Conservation (phyloP, 1,140 invertebrate genomes). For the Scaptomyza graminum region DNA sequence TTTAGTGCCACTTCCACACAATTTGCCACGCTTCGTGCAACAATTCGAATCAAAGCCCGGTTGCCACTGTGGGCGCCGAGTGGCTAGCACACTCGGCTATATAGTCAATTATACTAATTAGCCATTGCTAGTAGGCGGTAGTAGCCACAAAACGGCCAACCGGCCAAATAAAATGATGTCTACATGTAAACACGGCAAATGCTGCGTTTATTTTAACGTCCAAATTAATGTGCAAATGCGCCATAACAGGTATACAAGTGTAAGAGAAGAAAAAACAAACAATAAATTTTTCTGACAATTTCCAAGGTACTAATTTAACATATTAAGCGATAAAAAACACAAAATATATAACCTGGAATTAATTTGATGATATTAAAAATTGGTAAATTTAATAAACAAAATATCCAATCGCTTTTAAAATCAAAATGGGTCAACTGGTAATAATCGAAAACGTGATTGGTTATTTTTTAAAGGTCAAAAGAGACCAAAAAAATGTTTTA, state of each 20-base stretch:
- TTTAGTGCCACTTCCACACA: conserved; percentile 81
- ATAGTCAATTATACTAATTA: conserved; percentile 83
- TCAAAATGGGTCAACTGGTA: background rate
- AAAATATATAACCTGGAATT: background rate
- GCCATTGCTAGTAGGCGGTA: conserved; percentile 34
- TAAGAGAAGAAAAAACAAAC: background rate
- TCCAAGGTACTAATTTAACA: background rate
- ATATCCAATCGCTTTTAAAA: background rate
- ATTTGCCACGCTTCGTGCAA: conserved; percentile 79
- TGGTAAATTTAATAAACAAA: background rate
- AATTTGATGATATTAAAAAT: background rate
- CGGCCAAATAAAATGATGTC: conserved; percentile 65
- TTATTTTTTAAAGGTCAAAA: no score
- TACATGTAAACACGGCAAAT: conserved; percentile 48
- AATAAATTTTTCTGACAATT: conserved; percentile 5
- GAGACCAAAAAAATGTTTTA: no score
- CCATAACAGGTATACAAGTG: background rate
- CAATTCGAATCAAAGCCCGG: conserved; percentile 71
- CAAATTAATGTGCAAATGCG: conserved; percentile 29
- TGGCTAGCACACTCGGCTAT: conserved; percentile 57
- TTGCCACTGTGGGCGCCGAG: conserved; percentile 17
- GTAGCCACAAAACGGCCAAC: conserved; percentile 52
- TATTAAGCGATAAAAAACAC: no score
- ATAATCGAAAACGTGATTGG: no score
- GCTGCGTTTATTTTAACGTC: conserved; percentile 28